phyloP scores from a whole-genome alignment of 2,888 invertebrate species.

The Yponomeuta cagnagella region DNA sequence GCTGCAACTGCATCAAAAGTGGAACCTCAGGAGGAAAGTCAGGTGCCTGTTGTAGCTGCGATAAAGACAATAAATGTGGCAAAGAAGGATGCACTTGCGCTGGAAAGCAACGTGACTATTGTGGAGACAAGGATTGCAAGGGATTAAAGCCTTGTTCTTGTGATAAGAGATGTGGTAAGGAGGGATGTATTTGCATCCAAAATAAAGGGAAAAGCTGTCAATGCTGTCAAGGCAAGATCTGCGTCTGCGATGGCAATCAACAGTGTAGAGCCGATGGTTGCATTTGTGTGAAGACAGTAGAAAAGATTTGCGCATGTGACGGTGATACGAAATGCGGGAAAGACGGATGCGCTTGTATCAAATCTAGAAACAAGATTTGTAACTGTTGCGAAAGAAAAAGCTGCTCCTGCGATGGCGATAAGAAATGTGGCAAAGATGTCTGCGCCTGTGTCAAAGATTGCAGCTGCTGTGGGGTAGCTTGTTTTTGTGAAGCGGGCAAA shows the following conservation, averaged over 20 bases:
- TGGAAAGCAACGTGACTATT: constrained; percentile 26
- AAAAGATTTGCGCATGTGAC: constrained; percentile 21
- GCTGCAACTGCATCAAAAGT: constrained; percentile 27
- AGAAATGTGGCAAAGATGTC: constrained; percentile 19
- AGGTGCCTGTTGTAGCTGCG: constrained; percentile 35
- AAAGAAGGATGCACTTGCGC: constrained; percentile 28
- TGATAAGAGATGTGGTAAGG: constrained; percentile 20
- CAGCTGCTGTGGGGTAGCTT: constrained; percentile 22
- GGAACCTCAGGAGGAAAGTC: constrained; percentile 6
- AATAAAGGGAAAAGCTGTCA: constrained; percentile 22
- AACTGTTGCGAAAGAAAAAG: constrained; percentile 26
- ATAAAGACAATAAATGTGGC: constrained; percentile 27
- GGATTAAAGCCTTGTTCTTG: constrained; percentile 28
- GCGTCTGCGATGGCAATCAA: constrained; percentile 26
- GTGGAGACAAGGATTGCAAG: constrained; percentile 30
- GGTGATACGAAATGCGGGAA: constrained; percentile 18
- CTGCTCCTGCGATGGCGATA: constrained; percentile 28
- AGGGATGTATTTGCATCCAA: constrained; percentile 20
- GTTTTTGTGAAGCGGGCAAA: constrained; percentile 26
- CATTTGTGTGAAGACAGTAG: constrained; percentile 20
- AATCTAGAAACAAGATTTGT: constrained; percentile 20
- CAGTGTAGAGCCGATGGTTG: constrained; percentile 21
- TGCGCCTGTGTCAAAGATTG: constrained; percentile 26
- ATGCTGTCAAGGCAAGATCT: constrained; percentile 27
- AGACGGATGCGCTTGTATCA: constrained; percentile 13